Conservation (phyloP, 2,797 vertebrate species). For the Merluccius polli region DNA sequence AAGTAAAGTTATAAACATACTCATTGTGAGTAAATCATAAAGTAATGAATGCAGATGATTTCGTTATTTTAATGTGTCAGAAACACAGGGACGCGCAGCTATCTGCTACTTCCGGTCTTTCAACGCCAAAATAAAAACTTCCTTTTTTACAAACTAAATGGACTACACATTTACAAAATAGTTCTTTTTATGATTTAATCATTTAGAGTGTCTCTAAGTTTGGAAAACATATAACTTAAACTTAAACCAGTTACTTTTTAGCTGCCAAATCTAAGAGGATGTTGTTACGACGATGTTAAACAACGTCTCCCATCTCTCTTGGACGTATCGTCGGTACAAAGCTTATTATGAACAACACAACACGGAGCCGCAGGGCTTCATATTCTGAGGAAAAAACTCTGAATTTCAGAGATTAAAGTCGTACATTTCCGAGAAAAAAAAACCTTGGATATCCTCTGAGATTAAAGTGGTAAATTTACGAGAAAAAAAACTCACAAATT, state of each 20-base stretch:
- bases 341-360: no score
- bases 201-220: not conserved
- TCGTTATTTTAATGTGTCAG: not conserved
- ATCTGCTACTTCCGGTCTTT: not conserved
- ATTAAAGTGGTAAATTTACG: no score
- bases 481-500: no score
- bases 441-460: no score
- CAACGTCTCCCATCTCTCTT: not conserved
- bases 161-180: not conserved
- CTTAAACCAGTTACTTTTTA: not conserved
- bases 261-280: not conserved
- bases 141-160: not conserved
- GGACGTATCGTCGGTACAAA: no score
- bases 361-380: no score
- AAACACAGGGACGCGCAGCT: not conserved
- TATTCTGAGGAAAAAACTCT: no score
- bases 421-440: no score
- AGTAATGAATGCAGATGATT: no score
- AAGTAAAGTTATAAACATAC: no score
- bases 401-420: no score
- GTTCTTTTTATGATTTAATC: not conserved
- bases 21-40: no score
- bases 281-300: not conserved
- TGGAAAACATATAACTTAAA: not conserved
- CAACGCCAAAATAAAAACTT: slow-evolving; percentile 28